Evolutionary conservation across 2,797 vertebrate genomes (phyloP), one percentile per base, ranked within the genome.

Genomic region (Tokudaia tokunoshimensis): DNA sequence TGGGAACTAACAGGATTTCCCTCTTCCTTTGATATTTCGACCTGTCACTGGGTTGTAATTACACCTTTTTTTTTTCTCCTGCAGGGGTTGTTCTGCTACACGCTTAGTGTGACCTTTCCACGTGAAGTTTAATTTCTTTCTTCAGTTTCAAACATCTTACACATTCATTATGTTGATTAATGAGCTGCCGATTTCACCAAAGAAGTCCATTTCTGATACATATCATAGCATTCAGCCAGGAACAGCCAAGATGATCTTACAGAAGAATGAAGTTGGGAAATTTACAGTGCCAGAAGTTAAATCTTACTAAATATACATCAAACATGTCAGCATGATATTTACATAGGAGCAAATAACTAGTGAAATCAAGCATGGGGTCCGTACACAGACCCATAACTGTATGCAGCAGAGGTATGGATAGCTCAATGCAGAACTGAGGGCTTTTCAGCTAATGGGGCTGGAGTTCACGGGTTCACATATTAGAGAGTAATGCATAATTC

Each of bases 121-220:
- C 78, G 8, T 92, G 81, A 94, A 91, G 57, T 90, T 94, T 90
- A 94, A 96, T 83, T 80, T 92, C 74, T 95, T 96, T 94, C 79
- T 94, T 95, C 85, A 52, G 63, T 92, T 97, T 96, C 91, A 92
- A 94, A 80, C 89, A 65, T 80, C 93, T 87, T 84, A 94, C 92
- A 84, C 89, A 94, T 91, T 88, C 55, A 96, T 88, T 92, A 75
- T 93, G 85, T 90, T 97, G 93, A 95, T 95, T 94, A 94, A 94
- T 90, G 76, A 97, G 20, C 76, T 67, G 63, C 89, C 52, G 44
- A 31, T 84, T 92, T 94, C 85, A 93, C 70, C 67, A 89, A 88
- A 92, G 84, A 94, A 97, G 82, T 80, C 83, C 91, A 44, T 94
- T 94, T 97, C 76, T 95, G 89, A 96, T 37, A 87, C 12, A 57